These are phyloP conservation scores for Minunthozetes semirufus DNA, from an alignment of 2,888 invertebrate genomes.

Conservation along the genomic window DNA sequence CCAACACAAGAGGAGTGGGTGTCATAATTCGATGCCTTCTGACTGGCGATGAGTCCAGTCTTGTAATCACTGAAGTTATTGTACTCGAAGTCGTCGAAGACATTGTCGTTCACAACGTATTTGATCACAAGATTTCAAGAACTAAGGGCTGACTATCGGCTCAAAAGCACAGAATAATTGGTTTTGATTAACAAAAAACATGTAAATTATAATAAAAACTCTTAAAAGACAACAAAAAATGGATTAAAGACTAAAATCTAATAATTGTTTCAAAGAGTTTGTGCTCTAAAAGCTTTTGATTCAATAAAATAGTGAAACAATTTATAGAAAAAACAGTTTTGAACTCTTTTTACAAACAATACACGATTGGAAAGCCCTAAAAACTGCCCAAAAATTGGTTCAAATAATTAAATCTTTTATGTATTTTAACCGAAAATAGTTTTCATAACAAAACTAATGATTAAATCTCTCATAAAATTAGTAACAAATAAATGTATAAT, in stretches of 20 bases:
- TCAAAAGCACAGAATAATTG: background rate
- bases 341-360: background rate
- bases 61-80: slow-evolving; percentile 5
- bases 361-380: too few relatives aligned
- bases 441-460: too few relatives aligned
- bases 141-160: background rate
- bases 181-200: background rate
- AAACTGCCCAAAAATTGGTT: too few relatives aligned
- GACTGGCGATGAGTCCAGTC: slow-evolving; percentile 20
- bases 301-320: background rate
- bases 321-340: background rate
- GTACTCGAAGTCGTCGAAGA: background rate
- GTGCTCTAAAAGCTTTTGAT: background rate
- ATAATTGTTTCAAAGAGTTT: background rate
- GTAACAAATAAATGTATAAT: too few relatives aligned
- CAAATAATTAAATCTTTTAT: too few relatives aligned
- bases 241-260: too few relatives aligned
- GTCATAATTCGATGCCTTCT: slow-evolving; percentile 1
- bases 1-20: slow-evolving; percentile 5
- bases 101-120: background rate
- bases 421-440: too few relatives aligned
- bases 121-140: background rate
- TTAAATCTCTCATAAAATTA: too few relatives aligned
- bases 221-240: background rate
- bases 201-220: background rate